Percentiles rank a stretch among this genome's conserved stretches.
Conservation (phyloP, 2,888 invertebrate species). For the Chelonus formosanus region DNA sequence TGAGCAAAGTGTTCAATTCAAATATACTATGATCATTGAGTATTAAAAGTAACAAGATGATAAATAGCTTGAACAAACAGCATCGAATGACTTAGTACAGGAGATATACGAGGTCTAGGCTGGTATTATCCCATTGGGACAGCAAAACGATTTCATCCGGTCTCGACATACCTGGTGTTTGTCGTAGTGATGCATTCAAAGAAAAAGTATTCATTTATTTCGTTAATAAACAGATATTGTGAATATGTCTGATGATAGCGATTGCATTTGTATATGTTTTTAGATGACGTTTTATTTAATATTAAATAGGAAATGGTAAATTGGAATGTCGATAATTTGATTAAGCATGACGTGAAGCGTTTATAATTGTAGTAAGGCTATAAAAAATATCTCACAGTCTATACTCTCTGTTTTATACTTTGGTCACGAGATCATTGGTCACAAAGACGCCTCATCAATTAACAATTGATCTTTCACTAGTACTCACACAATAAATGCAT, state of each 20-base stretch:
- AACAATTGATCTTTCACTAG: constrained; percentile 14
- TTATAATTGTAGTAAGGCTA: constrained; percentile 8
- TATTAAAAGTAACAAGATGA: no score
- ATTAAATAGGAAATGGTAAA: constrained; percentile 8
- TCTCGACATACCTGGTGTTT: no score
- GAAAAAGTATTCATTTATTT: neutral
- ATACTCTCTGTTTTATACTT: constrained; percentile 11
- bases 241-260: neutral
- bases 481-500: neutral
- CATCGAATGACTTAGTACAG: no score
- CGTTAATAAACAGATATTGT: neutral
- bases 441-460: constrained; percentile 16
- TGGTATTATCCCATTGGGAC: no score
- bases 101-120: no score
- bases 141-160: no score
- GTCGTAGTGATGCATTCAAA: no score
- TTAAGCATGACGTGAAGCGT: constrained; percentile 4
- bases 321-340: constrained; percentile 15
- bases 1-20: no score
- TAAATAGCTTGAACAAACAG: no score
- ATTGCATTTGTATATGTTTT: neutral
- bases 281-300: neutral
- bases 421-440: constrained; percentile 16
- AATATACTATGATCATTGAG: no score
- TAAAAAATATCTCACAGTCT: constrained; percentile 16